These are phyloP conservation scores for Myanophis thanlyinensis DNA, from an alignment of 2,113 vertebrate species.

Conservation along the genomic window DNA sequence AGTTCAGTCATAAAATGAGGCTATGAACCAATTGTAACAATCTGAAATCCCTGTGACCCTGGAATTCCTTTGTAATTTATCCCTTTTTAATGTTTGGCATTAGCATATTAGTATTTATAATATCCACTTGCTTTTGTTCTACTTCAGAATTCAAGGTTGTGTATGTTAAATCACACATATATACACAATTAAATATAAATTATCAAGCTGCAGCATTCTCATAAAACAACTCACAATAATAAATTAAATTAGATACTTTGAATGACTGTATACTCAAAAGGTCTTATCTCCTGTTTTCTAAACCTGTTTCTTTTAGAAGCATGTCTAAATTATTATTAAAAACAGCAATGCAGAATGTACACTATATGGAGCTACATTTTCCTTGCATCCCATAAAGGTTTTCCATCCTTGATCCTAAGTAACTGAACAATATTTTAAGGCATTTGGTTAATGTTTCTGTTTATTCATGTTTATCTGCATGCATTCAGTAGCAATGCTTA, in stretches of 20 bases:
- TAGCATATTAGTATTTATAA: neutral
- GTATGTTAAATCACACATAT: neutral
- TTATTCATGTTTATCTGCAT: neutral
- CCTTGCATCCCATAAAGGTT: neutral
- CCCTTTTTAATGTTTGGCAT: neutral
- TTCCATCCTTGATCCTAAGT: neutral
- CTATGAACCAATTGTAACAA: neutral
- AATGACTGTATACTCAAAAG: slow-evolving; percentile 10
- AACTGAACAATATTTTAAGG: neutral
- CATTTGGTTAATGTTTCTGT: neutral
- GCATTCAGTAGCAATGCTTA: neutral
- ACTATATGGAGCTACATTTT: neutral
- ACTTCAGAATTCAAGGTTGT: neutral
- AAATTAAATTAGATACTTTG: neutral
- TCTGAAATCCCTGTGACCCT: neutral
- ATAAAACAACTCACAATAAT: slow-evolving; percentile 13
- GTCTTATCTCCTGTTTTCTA: neutral
- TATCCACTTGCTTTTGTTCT: neutral
- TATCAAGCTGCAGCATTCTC: neutral
- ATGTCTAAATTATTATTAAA: neutral
- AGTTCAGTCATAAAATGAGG: neutral
- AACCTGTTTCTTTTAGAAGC: neutral
- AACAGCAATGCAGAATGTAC: neutral
- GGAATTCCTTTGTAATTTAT: neutral
- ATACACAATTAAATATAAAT: neutral